phyloP scores from a whole-genome alignment of 2,797 vertebrate genomes.

The Sparidentex hasta region DNA sequence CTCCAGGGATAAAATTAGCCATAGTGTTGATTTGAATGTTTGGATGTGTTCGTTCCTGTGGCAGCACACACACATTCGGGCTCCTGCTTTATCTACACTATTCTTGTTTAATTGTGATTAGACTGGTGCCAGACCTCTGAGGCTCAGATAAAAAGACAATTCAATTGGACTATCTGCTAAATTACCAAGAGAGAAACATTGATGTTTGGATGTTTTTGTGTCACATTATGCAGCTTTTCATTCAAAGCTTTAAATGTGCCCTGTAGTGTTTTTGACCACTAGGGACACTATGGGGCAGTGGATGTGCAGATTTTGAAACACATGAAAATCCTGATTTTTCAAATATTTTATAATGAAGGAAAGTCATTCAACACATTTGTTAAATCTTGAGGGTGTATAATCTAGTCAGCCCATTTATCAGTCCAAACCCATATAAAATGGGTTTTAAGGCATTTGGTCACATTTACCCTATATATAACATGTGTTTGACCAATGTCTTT shows the following conservation, averaged over 20 bases:
- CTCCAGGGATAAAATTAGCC: background rate
- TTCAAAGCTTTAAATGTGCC: background rate
- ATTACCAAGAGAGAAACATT: background rate
- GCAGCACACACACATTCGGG: background rate
- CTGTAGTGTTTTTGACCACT: too few species aligned
- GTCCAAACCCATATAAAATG: background rate
- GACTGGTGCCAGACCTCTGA: background rate
- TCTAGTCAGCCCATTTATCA: too few species aligned
- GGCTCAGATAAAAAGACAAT: background rate
- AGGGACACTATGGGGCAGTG: too few species aligned
- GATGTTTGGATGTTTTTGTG: background rate
- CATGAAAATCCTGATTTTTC: too few species aligned
- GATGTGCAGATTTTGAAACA: too few species aligned
- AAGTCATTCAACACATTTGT: too few species aligned
- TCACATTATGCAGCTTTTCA: background rate
- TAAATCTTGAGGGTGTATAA: too few species aligned
- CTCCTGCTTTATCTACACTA: background rate
- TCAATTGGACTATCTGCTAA: background rate
- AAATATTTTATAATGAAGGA: too few species aligned
- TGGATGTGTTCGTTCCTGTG: background rate
- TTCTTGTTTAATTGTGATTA: background rate
- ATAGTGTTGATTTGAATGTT: background rate
- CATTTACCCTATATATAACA: background rate
- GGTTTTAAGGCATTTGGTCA: slow-evolving; percentile 1
- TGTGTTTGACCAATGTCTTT: background rate